These are phyloP conservation scores for Terrapene triunguis DNA, from an alignment of 2,113 vertebrate genomes.

Conservation along the genomic window DNA sequence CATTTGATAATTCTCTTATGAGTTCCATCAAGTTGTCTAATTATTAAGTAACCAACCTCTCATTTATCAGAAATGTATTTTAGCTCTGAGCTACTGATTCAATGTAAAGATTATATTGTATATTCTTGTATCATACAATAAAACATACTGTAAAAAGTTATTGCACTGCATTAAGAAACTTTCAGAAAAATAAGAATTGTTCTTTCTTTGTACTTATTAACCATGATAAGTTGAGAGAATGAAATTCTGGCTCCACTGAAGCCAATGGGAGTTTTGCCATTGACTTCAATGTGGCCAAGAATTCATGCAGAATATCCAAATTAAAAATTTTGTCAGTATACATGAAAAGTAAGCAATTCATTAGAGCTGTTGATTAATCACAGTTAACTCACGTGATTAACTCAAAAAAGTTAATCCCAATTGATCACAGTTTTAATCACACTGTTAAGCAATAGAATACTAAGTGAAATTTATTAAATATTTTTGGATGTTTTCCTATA, in stretches of 20 bases:
- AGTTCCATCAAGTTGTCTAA: background rate
- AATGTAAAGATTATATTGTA: background rate
- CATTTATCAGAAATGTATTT: background rate
- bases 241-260: background rate
- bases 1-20: background rate
- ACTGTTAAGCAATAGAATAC: no score
- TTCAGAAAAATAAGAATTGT: background rate
- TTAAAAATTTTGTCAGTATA: background rate
- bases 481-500: no score
- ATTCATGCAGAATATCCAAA: background rate
- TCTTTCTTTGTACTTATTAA: background rate
- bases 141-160: background rate
- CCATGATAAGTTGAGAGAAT: background rate
- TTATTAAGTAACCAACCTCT: background rate
- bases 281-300: background rate
- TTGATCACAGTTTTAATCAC: no score
- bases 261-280: background rate
- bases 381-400: background rate
- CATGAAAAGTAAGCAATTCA: background rate
- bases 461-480: no score
- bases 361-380: background rate
- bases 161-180: background rate
- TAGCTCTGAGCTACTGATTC: background rate
- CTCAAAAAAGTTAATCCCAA: no score
- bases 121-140: background rate